These are phyloP conservation scores for Leucoptera coffeella DNA, from an alignment of 2,888 invertebrate species.

Conservation along the genomic window DNA sequence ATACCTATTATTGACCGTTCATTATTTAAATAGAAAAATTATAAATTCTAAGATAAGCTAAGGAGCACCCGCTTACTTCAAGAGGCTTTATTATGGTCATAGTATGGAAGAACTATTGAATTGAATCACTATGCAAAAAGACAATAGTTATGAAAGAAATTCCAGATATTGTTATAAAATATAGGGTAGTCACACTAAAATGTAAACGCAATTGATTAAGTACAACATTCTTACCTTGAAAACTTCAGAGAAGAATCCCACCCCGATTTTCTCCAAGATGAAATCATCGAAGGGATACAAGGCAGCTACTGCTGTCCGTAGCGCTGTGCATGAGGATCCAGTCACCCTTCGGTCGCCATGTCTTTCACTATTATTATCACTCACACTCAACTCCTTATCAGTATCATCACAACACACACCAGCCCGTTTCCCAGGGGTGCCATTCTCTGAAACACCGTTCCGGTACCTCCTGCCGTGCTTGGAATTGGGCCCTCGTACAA, in stretches of 20 bases:
- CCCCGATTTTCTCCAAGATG: slow-evolving; percentile 84
- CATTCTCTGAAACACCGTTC: slow-evolving; percentile 19
- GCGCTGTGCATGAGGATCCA: slow-evolving; percentile 74
- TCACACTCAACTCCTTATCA: slow-evolving; percentile 40
- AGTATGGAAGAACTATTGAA: too few relatives aligned
- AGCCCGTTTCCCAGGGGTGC: slow-evolving; percentile 22
- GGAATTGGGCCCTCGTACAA: slow-evolving; percentile 37
- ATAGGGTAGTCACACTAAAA: background rate
- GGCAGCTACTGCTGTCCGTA: slow-evolving; percentile 86
- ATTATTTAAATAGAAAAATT: too few relatives aligned
- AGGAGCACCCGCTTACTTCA: too few relatives aligned
- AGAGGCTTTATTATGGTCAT: too few relatives aligned
- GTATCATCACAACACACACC: slow-evolving; percentile 41
- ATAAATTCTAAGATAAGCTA: too few relatives aligned
- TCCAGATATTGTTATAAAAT: background rate
- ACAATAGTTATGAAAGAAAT: too few relatives aligned
- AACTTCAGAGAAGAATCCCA: slow-evolving; percentile 96
- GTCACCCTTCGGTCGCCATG: slow-evolving; percentile 38
- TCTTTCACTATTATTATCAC: slow-evolving; percentile 40
- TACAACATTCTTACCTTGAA: slow-evolving; percentile 95
- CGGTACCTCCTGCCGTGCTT: slow-evolving; percentile 27
- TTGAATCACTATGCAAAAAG: too few relatives aligned
- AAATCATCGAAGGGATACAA: slow-evolving; percentile 93
- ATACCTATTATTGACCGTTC: too few relatives aligned
- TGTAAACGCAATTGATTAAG: background rate